Conservation (phyloP, 1,140 invertebrate genomes). For the Drosophila prosaltans region DNA sequence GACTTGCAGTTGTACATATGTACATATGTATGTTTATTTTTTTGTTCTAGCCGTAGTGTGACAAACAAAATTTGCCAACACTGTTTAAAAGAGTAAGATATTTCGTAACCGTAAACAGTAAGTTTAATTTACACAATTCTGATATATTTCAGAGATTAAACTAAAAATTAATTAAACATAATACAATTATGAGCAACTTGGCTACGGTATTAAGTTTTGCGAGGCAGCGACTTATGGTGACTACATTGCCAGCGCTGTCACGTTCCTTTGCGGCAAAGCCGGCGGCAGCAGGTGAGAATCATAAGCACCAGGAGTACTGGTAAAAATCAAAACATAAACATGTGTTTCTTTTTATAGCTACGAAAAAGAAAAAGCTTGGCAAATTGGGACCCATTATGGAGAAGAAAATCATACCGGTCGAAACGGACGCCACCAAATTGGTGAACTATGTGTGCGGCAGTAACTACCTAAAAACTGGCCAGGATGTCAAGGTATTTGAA, state of each 20-base stretch:
- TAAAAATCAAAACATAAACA: background rate
- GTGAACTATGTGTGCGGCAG: slow-evolving; percentile 93
- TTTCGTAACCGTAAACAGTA: slow-evolving; percentile 36
- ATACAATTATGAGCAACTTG: slow-evolving; percentile 46
- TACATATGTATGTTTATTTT: background rate
- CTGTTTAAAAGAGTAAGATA: background rate
- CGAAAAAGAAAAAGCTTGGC: slow-evolving; percentile 86
- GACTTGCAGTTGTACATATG: no score
- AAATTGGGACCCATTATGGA: slow-evolving; percentile 86
- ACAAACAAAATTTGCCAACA: background rate
- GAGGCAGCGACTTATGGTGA: slow-evolving; percentile 46
- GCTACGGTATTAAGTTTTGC: slow-evolving; percentile 38
- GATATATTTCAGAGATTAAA: slow-evolving; percentile 8
- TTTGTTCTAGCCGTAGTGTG: background rate
- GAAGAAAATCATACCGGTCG: slow-evolving; percentile 91
- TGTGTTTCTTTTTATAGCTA: slow-evolving; percentile 7
- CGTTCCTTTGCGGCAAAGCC: slow-evolving; percentile 71
- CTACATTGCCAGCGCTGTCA: slow-evolving; percentile 15
- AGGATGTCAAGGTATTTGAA: slow-evolving; percentile 88
- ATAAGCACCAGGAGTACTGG: background rate
- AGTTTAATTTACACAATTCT: background rate
- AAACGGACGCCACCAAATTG: slow-evolving; percentile 92
- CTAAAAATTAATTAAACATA: background rate
- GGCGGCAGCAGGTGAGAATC: slow-evolving; percentile 46
- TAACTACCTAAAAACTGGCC: slow-evolving; percentile 90